These are phyloP conservation scores for Coluber constrictor DNA, from an alignment of 2,797 vertebrate genomes.

Conservation along the genomic window DNA sequence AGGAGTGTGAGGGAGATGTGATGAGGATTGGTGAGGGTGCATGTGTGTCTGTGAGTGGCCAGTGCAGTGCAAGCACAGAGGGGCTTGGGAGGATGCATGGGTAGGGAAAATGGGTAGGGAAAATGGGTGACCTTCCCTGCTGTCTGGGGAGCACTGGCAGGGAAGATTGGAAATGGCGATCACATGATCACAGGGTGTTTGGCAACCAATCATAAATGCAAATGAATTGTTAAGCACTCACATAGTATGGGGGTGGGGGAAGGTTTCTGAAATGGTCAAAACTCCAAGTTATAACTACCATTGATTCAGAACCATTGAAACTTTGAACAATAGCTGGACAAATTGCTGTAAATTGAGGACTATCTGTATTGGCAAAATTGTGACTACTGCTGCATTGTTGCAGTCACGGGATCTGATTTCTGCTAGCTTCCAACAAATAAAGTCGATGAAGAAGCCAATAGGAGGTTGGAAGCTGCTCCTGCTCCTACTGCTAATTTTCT, in stretches of 20 bases:
- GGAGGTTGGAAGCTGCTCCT: neutral
- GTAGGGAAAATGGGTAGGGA: neutral
- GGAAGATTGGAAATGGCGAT: neutral
- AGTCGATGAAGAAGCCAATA: neutral
- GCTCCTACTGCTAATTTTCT: neutral
- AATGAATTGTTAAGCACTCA: neutral
- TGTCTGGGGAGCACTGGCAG: neutral
- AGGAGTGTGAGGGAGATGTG: neutral
- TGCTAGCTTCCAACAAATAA: neutral
- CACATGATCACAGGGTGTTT: neutral
- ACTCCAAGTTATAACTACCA: neutral
- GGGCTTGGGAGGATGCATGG: neutral
- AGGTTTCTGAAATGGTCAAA: neutral
- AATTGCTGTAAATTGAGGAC: neutral
- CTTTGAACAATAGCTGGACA: neutral
- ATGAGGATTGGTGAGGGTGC: neutral
- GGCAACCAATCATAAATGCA: neutral
- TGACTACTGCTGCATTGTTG: neutral
- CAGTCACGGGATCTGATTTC: neutral
- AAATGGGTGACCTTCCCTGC: neutral
- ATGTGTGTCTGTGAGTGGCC: neutral
- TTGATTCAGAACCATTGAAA: neutral
- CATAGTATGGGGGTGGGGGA: neutral
- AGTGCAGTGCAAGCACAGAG: neutral
- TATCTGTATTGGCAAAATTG: neutral